These are phyloP conservation scores for Mythimna lalbum DNA, from an alignment of 2,888 invertebrate genomes.

Conservation along the genomic window DNA sequence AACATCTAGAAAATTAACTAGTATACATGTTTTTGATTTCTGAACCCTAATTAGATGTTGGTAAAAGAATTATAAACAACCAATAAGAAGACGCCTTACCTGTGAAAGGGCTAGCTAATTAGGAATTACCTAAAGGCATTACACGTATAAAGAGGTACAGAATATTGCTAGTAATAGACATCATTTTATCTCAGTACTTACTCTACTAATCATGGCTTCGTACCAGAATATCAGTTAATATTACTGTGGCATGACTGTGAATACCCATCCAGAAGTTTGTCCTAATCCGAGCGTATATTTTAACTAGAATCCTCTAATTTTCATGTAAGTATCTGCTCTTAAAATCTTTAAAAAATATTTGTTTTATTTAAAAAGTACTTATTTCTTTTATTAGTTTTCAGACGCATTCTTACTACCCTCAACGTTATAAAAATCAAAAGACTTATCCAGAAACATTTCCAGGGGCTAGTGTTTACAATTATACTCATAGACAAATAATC, in stretches of 20 bases:
- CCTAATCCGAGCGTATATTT: slow-evolving; percentile 12
- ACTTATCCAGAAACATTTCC: background rate
- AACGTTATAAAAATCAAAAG: background rate
- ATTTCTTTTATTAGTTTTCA: slow-evolving; percentile 28
- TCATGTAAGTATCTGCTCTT: slow-evolving; percentile 26
- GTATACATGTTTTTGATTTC: background rate
- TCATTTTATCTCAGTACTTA: background rate
- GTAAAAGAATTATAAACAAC: background rate
- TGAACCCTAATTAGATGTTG: background rate
- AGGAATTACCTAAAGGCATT: background rate
- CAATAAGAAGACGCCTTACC: background rate
- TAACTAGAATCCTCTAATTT: slow-evolving; percentile 6
- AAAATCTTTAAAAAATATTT: background rate
- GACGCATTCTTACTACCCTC: background rate
- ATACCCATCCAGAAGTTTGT: slow-evolving; percentile 39
- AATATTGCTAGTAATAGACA: background rate
- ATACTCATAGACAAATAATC: background rate
- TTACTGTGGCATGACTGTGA: slow-evolving; percentile 27
- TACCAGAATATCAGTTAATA: slow-evolving; percentile 55
- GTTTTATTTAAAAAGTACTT: background rate
- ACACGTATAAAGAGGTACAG: background rate
- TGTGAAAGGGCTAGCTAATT: background rate
- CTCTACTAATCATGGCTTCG: slow-evolving; percentile 20
- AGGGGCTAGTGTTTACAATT: background rate
- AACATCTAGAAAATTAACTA: too few species aligned